Base-by-base conservation (phyloP, 2,888 invertebrate species). In the Dryobota labecula region DNA sequence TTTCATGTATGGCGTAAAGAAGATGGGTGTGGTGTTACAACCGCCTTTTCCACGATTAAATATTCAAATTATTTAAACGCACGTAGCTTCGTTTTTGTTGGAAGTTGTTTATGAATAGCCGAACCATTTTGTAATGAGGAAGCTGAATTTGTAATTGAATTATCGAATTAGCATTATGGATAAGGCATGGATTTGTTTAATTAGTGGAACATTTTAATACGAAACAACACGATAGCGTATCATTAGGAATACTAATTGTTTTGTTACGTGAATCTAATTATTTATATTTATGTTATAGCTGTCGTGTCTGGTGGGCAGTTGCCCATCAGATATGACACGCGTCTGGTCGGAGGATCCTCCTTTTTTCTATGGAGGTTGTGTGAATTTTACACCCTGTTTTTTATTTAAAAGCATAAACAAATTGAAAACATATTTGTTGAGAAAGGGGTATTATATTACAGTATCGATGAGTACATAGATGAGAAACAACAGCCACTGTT, bases 1-100 rank as follows among this genome's bases (percentile, higher is more conserved):
- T 90, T 87, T 82, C 79, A 78, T 76, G 86, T 72, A 60, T 88
- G 91, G 87, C 73, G 13, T 82, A 90, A 89, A 56, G 81, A 47
- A 64, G 84, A 82, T 82, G 69, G 73, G 72, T 78, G 87, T 75
- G 73, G 27, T 57, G 54, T 51, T 47, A 69, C 41, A 41, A 45
- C 20, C 61, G 83, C 67, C 75, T 54, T 65, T 83, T 38, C 43
- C 45, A 24, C 24, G 27, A 47, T 63, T 49, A 49, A 47, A 45
- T 41, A 70, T 82, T 77, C 9, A 36, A 64, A 63, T 36, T 70
- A 43, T 27, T 43, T 11, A 36, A 47, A 41, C 27, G 18, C 54
- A 56, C 2, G n/a, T 15, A 45, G 5, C 7, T 15, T 6, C 0
- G 73, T 73, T 76, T 80, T 76, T 75, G 18, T 24, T 2, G 5